Evolutionary conservation across 1,140 invertebrate genomes (phyloP).

Genomic region (Steinernema khuongi): DNA sequence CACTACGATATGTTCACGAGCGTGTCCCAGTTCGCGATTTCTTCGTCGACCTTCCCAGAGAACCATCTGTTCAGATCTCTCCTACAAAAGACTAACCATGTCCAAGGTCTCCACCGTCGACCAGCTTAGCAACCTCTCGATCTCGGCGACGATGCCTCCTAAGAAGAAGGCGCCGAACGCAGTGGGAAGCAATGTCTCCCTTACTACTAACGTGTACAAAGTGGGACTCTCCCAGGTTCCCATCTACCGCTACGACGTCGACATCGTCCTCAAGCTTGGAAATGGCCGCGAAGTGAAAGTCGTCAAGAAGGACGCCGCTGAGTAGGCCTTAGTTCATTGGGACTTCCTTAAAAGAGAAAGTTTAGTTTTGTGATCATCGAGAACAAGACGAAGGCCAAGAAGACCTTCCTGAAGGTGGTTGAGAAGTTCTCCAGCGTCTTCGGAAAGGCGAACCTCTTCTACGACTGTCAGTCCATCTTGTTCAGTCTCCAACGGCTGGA

Average conservation of each 20-base stretch:
- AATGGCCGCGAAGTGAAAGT: neutral
- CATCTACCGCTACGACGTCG: neutral
- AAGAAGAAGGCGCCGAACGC: conserved; percentile 1
- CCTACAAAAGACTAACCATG: too few species aligned
- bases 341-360: neutral
- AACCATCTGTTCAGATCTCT: too few species aligned
- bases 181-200: neutral
- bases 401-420: neutral
- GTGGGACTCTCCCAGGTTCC: neutral
- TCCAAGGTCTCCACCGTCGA: too few species aligned
- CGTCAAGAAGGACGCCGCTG: neutral
- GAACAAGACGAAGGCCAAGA: neutral
- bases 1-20: too few species aligned
- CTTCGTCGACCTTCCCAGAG: too few species aligned
- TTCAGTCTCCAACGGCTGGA: neutral
- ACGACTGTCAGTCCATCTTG: conserved; percentile 1
- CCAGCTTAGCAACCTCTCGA: too few species aligned
- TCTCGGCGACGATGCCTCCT: neutral
- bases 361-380: neutral
- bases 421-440: neutral
- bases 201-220: neutral
- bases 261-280: neutral
- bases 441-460: neutral
- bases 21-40: too few species aligned
- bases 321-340: neutral